Evolutionary conservation across 2,797 vertebrate species (phyloP).

Genomic region (Chrosomus eos): DNA sequence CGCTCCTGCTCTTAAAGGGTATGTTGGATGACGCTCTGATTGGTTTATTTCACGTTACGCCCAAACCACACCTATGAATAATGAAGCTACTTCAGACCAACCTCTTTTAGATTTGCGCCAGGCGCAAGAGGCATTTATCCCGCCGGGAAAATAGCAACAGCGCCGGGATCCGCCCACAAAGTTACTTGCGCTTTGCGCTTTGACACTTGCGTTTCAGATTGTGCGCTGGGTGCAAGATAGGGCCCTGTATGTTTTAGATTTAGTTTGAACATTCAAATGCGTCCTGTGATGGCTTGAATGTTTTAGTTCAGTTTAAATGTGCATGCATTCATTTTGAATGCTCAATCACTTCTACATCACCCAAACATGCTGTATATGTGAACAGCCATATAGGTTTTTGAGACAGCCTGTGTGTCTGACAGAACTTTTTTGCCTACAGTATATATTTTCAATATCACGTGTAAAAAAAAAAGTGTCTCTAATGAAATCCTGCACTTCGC

Average conservation of each 20-base stretch:
- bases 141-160: too few species aligned
- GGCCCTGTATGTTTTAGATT: background rate
- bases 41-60: too few species aligned
- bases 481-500: conserved; percentile 23
- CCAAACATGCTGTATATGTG: background rate
- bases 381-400: background rate
- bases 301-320: background rate
- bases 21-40: too few species aligned
- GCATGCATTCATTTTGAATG: background rate
- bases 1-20: too few species aligned
- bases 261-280: background rate
- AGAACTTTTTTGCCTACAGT: background rate
- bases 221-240: too few species aligned
- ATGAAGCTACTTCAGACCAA: too few species aligned
- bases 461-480: conserved; percentile 9
- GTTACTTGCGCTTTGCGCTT: too few species aligned
- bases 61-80: too few species aligned
- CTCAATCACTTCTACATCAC: background rate
- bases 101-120: too few species aligned
- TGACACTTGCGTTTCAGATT: too few species aligned
- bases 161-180: too few species aligned
- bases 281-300: background rate
- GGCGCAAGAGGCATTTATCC: too few species aligned
- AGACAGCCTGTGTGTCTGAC: background rate
- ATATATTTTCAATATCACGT: background rate